phyloP scores from a whole-genome alignment of 1,140 invertebrate genomes.

The Drosophila orosa region DNA sequence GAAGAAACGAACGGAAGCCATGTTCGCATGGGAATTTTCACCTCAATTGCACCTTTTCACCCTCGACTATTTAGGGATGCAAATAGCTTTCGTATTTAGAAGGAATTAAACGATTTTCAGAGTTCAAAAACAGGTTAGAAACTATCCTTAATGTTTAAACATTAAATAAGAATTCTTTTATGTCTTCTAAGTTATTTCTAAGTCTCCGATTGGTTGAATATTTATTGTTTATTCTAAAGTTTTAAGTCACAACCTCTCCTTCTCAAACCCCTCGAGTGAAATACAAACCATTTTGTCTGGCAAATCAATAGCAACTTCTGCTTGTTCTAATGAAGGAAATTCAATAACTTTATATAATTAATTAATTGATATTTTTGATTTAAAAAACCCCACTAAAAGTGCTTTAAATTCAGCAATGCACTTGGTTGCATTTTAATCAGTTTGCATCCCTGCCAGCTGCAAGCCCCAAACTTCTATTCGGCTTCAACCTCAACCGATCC shows the following conservation, averaged over 20 bases:
- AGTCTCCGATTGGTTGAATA: neutral
- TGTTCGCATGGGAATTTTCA: constrained; percentile 50
- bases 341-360: neutral
- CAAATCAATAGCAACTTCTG: neutral
- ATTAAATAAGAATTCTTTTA: no score
- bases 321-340: neutral
- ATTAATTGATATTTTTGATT: neutral
- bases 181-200: neutral
- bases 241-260: neutral
- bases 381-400: neutral
- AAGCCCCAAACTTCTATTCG: constrained; percentile 2
- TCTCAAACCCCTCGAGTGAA: neutral
- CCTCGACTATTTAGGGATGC: constrained; percentile 24
- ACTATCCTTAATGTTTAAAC: neutral
- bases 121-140: neutral
- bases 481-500: constrained; percentile 25
- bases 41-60: constrained; percentile 22
- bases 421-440: neutral
- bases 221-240: neutral
- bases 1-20: constrained; percentile 21
- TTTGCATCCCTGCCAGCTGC: constrained; percentile 21
- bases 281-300: neutral
- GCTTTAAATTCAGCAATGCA: neutral
- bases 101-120: neutral
- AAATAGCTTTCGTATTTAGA: neutral